A percentile compares a stretch with the other conserved stretches of the same genome.
Evolutionary conservation across 2,888 invertebrate genomes (phyloP).

Genomic region (Apotomis capreana): DNA sequence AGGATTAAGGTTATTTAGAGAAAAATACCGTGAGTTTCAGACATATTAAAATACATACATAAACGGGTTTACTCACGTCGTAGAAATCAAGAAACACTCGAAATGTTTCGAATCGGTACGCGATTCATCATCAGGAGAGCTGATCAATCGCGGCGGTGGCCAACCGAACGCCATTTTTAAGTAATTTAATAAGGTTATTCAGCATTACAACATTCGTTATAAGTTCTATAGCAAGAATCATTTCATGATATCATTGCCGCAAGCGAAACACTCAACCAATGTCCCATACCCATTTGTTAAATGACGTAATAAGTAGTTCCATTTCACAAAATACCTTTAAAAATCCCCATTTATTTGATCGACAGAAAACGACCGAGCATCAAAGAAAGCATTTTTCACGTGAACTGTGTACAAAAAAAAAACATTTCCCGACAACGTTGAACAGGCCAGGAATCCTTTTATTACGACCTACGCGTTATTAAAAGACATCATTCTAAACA

Average conservation of each 20-base stretch:
- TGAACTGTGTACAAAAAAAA: slow-evolving; percentile 22
- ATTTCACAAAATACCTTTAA: slow-evolving; percentile 16
- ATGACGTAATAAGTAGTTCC: slow-evolving; percentile 7
- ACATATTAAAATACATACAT: too few species aligned
- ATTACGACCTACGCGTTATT: slow-evolving; percentile 55
- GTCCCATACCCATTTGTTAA: neutral
- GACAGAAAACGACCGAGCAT: neutral
- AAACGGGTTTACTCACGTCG: too few species aligned
- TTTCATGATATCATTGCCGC: neutral
- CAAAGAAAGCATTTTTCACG: slow-evolving; percentile 10
- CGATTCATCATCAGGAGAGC: too few species aligned
- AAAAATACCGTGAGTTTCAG: too few species aligned
- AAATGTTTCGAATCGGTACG: too few species aligned
- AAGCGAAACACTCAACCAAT: neutral
- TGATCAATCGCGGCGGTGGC: too few species aligned
- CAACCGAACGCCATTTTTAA: too few species aligned
- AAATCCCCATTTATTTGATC: slow-evolving; percentile 20
- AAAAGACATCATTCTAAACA: slow-evolving; percentile 67
- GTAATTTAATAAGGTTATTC: too few species aligned
- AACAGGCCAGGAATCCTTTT: slow-evolving; percentile 43
- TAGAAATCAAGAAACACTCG: too few species aligned
- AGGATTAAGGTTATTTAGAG: too few species aligned
- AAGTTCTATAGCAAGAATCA: too few species aligned
- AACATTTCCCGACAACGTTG: slow-evolving; percentile 14
- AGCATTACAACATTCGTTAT: too few species aligned